These are phyloP conservation scores for Lamellibrachia columna DNA, from an alignment of 2,888 invertebrate species.

Conservation along the genomic window DNA sequence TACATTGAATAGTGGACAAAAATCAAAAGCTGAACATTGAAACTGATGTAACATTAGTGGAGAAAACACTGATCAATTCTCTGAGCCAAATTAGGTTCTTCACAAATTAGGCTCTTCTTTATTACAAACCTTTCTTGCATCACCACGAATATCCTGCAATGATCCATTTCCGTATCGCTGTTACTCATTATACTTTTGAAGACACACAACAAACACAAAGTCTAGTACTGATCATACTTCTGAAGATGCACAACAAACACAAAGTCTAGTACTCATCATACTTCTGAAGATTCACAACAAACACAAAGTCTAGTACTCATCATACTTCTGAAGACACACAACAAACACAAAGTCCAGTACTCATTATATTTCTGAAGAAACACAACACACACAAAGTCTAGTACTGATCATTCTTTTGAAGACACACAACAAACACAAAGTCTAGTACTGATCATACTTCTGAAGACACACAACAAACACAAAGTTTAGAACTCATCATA, in stretches of 20 bases:
- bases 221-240: not conserved
- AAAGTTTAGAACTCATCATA: not conserved
- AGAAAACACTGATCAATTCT: not conserved
- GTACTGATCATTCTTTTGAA: not conserved
- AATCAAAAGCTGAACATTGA: not conserved
- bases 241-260: not conserved
- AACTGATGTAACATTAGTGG: not conserved
- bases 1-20: not conserved
- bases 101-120: too few relatives aligned
- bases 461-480: not conserved
- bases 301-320: too few relatives aligned
- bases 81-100: not conserved
- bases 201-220: too few relatives aligned
- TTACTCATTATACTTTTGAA: too few relatives aligned
- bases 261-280: not conserved
- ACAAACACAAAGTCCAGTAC: not conserved
- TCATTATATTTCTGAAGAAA: not conserved
- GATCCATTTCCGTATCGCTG: conserved; percentile 53
- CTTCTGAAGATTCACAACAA: not conserved
- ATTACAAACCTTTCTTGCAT: conserved; percentile 56
- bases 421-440: not conserved
- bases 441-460: not conserved
- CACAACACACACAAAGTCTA: not conserved
- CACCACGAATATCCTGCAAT: too few relatives aligned
- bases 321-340: not conserved